Percentiles rank a stretch among this genome's conserved stretches.
These are phyloP conservation scores for Ailuropoda melanoleuca DNA, from an alignment of 2,113 vertebrate genomes.

Conservation along the genomic window DNA sequence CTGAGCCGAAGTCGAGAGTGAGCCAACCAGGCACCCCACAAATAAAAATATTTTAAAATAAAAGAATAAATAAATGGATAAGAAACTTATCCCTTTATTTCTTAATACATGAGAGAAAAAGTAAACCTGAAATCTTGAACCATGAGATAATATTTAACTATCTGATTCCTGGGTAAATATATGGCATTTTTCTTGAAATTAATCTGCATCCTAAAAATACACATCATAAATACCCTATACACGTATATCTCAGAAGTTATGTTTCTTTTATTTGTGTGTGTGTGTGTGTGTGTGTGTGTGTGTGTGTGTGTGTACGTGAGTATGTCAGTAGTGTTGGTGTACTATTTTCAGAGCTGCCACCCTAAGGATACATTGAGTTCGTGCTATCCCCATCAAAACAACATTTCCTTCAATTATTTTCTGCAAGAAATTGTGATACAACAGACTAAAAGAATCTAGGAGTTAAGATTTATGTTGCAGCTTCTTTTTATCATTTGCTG, in stretches of 20 bases:
- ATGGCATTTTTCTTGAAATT: background rate
- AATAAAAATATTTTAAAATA: background rate
- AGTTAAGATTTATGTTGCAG: background rate
- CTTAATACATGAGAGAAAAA: background rate
- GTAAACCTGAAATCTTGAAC: background rate
- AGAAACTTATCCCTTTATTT: background rate
- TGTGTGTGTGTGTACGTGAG: background rate
- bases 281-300: background rate
- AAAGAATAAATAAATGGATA: background rate
- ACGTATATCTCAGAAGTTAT: background rate
- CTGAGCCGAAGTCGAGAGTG: background rate
- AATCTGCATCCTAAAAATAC: background rate
- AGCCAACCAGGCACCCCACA: background rate
- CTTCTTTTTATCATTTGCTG: background rate
- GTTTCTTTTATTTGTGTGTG: background rate
- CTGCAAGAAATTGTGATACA: background rate
- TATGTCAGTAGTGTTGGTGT: background rate
- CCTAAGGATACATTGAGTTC: background rate
- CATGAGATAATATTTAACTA: background rate
- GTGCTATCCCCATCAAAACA: background rate
- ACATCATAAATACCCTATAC: background rate
- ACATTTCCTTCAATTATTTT: background rate
- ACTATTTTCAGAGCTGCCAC: background rate
- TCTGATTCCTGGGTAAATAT: background rate
- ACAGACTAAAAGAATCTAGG: background rate